A percentile compares a stretch with the other conserved stretches of the same genome.
phyloP scores from a whole-genome alignment of 1,140 invertebrate genomes.

The Trachymyrmex cornetzi region DNA sequence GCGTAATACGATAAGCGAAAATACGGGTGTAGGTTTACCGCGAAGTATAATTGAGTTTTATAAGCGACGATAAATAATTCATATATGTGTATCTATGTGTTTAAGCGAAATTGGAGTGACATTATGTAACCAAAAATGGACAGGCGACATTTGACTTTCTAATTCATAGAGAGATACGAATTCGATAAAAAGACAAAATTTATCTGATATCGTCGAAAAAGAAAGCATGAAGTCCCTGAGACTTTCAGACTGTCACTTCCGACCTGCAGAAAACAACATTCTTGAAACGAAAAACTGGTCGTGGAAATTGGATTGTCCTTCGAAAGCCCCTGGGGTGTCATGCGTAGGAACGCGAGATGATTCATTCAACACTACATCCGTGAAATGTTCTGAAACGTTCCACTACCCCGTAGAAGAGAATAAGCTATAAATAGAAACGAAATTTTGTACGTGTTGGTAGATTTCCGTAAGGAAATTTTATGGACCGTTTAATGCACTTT shows the following conservation, averaged over 20 bases:
- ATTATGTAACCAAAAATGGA: not conserved
- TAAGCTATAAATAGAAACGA: slow-evolving; percentile 51
- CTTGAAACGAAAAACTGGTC: slow-evolving; percentile 62
- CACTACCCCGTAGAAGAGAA: slow-evolving; percentile 5
- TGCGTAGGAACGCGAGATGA: slow-evolving; percentile 69
- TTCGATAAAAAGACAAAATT: slow-evolving; percentile 31
- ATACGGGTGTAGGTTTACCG: slow-evolving; percentile 27
- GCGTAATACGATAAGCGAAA: slow-evolving; percentile 35
- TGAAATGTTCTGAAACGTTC: slow-evolving; percentile 60
- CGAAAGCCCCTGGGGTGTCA: slow-evolving; percentile 67
- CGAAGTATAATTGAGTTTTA: not conserved
- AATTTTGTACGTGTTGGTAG: slow-evolving; percentile 39
- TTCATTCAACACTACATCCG: slow-evolving; percentile 67
- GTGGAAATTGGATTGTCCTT: slow-evolving; percentile 75
- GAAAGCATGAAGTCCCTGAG: slow-evolving; percentile 19
- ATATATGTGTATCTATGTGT: not conserved
- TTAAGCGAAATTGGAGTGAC: slow-evolving; percentile 10
- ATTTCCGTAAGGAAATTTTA: slow-evolving; percentile 36
- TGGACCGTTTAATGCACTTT: slow-evolving; percentile 38
- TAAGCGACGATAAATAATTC: slow-evolving; percentile 35
- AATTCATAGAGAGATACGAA: not conserved
- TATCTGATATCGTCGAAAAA: slow-evolving; percentile 14
- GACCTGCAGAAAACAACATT: slow-evolving; percentile 69
- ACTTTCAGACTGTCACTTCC: slow-evolving; percentile 58
- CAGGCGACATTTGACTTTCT: not conserved